These are phyloP conservation scores for Druceiella hillmani DNA, from an alignment of 2,888 invertebrate genomes.

Conservation along the genomic window DNA sequence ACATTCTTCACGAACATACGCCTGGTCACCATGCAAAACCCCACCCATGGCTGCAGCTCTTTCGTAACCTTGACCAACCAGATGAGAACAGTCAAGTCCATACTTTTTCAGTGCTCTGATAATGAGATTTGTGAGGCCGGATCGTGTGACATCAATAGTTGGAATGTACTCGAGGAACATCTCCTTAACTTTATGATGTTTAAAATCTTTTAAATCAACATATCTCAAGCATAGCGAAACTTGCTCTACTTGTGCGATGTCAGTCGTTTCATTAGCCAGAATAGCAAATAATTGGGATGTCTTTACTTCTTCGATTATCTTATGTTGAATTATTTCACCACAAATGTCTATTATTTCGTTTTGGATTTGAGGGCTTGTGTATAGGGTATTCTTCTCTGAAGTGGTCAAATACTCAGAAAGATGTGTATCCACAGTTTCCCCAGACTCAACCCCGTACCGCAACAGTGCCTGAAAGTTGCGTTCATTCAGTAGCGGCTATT, in stretches of 20 bases:
- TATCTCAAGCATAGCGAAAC: too few relatives aligned
- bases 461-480: slow-evolving; percentile 13
- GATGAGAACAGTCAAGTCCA: slow-evolving; percentile 18
- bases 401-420: slow-evolving; percentile 15
- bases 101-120: slow-evolving; percentile 17
- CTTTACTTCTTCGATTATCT: too few relatives aligned
- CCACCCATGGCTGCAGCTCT: slow-evolving; percentile 12
- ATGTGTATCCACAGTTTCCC: slow-evolving; percentile 15
- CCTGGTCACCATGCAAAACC: too few relatives aligned
- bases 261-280: slow-evolving; percentile 14
- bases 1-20: slow-evolving; percentile 14
- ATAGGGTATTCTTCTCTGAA: slow-evolving; percentile 13
- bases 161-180: slow-evolving; percentile 18
- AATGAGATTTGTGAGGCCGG: slow-evolving; percentile 15
- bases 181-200: slow-evolving; percentile 19
- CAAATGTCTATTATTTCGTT: too few relatives aligned
- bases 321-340: too few relatives aligned
- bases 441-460: slow-evolving; percentile 12
- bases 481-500: slow-evolving; percentile 12
- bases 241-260: slow-evolving; percentile 15
- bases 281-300: too few relatives aligned
- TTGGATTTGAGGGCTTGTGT: too few relatives aligned
- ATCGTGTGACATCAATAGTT: slow-evolving; percentile 18
- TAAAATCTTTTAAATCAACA: slow-evolving; percentile 11
- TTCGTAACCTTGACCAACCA: slow-evolving; percentile 18